Evolutionary conservation across 2,888 invertebrate species (phyloP), one percentile per base, ranked within the genome.

Genomic region (Tricholauxania praeusta): DNA sequence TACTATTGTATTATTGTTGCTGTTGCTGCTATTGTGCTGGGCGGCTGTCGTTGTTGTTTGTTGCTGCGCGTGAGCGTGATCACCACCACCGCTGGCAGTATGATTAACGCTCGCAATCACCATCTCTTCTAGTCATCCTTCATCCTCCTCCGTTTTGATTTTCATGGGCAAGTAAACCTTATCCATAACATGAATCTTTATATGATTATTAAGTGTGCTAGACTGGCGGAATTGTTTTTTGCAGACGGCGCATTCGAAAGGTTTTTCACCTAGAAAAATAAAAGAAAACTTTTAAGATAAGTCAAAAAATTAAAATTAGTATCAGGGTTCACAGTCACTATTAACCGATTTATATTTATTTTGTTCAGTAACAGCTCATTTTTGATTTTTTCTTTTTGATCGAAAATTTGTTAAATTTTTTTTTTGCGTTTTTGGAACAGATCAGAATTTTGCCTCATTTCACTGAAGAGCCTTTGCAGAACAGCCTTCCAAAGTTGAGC

Each of bases 181-280:
- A 81, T 87, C 87, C 84, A 87, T 86, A 67, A 87, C 87, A 73
- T 87, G 87, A 73, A 87, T 87, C 81, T 87, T 87, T 85, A 87
- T 87, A 80, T 87, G 87, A 82, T 87, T 87, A 80, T 87, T 87
- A 75, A 87, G 84, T 74, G 87, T 87, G 77, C 86, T 87, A 71
- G 86, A 87, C 81, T 87, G 87, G 76, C 87, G 87, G 83, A 87
- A 87, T 82, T 87, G 87, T 81, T 87, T 87, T 79, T 87, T 87
- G 82, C 87, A 87, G 76, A 87, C 87, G 76, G 86, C 87, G 80
- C 87, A 87, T 81, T 87, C 87, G 78, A 87, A 87, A 39, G 87
- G 87, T 79, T 87, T 87, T 80, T 87, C 87, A 79, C 88, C 87
- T 81, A 53, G 22, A 15, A n/a, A 49, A 70, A 76, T 76, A 47